Evolutionary conservation across 2,113 vertebrate species (phyloP).

Genomic region (Plecturocebus donacophilus): DNA sequence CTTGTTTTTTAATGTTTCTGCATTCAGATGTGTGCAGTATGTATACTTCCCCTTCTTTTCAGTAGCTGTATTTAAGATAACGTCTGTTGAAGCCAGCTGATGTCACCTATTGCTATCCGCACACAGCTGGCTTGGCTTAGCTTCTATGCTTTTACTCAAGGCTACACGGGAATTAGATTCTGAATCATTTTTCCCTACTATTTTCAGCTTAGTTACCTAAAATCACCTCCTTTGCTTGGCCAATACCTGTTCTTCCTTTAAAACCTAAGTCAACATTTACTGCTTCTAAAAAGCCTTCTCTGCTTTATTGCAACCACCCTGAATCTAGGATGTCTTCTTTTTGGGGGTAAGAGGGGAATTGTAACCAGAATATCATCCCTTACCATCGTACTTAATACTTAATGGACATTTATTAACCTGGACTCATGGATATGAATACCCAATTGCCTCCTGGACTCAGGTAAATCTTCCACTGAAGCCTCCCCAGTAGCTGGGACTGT

Average conservation of each 20-base stretch:
- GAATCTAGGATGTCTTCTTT: not conserved
- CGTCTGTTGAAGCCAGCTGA: not conserved
- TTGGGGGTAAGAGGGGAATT: rapidly evolving
- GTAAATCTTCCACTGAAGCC: no score
- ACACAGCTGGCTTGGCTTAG: not conserved
- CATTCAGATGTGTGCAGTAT: not conserved
- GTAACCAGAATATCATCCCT: not conserved
- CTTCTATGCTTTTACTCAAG: not conserved
- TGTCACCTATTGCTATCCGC: not conserved
- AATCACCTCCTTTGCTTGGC: not conserved
- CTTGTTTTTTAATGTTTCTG: not conserved
- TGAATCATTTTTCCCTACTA: not conserved
- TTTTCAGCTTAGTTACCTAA: not conserved
- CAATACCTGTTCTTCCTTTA: not conserved
- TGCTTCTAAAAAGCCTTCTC: not conserved
- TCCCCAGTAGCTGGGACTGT: no score
- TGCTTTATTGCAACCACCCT: not conserved
- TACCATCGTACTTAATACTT: not conserved
- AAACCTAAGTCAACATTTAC: not conserved
- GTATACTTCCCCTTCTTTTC: not conserved
- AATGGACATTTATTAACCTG: not conserved
- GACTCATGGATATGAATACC: not conserved
- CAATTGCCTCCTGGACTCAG: not conserved
- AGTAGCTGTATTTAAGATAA: not conserved
- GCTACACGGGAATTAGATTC: not conserved